A percentile compares a stretch with the other conserved stretches of the same genome.
Conservation (phyloP, 2,797 vertebrate species). For the Halcyon leucocephala region DNA sequence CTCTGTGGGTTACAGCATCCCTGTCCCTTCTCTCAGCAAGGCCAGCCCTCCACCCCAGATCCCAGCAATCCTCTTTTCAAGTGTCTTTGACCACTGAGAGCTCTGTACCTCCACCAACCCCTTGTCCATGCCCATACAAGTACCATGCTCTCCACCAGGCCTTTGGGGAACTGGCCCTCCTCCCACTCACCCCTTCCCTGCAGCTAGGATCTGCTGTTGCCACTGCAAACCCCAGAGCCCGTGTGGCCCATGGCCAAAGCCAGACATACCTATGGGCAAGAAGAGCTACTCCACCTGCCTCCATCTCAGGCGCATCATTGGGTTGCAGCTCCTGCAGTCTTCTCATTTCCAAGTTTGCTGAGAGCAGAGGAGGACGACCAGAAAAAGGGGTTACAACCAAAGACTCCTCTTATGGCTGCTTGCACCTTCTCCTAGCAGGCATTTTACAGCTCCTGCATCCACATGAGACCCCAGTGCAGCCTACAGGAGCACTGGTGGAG, state of each 20-base stretch:
- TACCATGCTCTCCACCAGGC: background rate
- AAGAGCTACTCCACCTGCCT: background rate
- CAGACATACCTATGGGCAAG: background rate
- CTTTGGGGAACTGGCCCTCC: background rate
- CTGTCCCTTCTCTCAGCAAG: background rate
- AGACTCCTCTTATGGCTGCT: background rate
- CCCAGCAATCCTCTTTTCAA: background rate
- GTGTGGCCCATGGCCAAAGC: no score
- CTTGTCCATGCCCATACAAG: accelerated
- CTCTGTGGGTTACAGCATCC: background rate
- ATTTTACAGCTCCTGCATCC: accelerated
- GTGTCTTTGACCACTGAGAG: background rate
- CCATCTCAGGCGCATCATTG: background rate
- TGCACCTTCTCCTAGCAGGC: background rate
- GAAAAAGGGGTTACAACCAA: background rate
- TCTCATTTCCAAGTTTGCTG: background rate
- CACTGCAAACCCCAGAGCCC: background rate
- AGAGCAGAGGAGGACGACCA: background rate
- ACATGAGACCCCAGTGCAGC: background rate
- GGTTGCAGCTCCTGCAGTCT: background rate
- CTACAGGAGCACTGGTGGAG: background rate
- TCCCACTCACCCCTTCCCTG: background rate
- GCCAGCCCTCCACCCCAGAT: background rate
- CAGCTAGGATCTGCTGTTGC: background rate
- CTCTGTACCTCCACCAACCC: background rate